A percentile compares a stretch with the other conserved stretches of the same genome.
Evolutionary conservation across 2,113 vertebrate genomes (phyloP).

Genomic region (Cranoglanis bouderius): DNA sequence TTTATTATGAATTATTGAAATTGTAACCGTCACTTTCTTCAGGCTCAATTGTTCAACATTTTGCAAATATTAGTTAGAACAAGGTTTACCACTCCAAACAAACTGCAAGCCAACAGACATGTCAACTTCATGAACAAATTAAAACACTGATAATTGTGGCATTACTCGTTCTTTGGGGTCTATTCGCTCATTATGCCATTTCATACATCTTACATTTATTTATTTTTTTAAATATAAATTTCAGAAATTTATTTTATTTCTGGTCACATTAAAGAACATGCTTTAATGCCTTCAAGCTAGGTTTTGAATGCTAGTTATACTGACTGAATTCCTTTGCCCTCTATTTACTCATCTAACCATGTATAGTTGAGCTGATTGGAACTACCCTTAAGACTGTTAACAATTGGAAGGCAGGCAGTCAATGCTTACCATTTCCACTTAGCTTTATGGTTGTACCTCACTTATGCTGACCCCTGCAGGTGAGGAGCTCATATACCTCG

Average conservation of each 20-base stretch:
- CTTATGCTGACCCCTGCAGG: slow-evolving; percentile 67
- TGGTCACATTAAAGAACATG: neutral
- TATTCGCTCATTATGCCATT: neutral
- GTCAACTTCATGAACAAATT: neutral
- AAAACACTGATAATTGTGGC: neutral
- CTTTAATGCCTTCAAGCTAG: neutral
- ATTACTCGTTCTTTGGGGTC: neutral
- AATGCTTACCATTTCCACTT: neutral
- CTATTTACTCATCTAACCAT: neutral
- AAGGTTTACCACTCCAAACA: neutral
- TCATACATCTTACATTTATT: neutral
- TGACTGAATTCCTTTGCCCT: neutral
- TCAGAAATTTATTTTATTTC: no score
- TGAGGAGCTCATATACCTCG: slow-evolving; percentile 94
- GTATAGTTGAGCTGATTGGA: neutral
- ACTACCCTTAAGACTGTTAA: neutral
- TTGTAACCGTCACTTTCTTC: neutral
- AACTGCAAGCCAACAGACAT: neutral
- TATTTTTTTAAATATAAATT: no score
- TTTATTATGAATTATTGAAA: neutral
- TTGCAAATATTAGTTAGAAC: neutral
- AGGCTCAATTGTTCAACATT: neutral
- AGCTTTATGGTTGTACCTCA: neutral
- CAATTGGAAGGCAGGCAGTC: neutral
- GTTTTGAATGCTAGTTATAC: neutral